A percentile compares a stretch with the other conserved stretches of the same genome.
phyloP scores from a whole-genome alignment of 1,140 invertebrate genomes.

The Danaus melanippus region DNA sequence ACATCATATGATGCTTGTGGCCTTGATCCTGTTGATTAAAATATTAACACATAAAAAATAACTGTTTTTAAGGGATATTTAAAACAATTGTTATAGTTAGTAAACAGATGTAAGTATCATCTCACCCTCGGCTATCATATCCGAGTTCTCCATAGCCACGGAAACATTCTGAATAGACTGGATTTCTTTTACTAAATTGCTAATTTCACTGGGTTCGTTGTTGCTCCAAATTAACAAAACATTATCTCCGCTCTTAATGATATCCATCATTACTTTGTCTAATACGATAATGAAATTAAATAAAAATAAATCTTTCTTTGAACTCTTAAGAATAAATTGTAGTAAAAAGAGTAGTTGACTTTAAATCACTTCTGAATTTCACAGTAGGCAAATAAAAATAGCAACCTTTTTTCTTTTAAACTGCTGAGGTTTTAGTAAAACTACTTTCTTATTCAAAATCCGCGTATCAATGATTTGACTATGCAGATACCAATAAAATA shows the following conservation, averaged over 20 bases:
- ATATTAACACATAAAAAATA: slow-evolving; percentile 6
- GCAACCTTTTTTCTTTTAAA: no score
- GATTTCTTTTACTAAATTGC: slow-evolving; percentile 51
- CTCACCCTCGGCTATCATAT: slow-evolving; percentile 57
- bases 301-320: no score
- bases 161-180: slow-evolving; percentile 36
- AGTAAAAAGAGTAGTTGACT: no score
- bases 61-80: background rate
- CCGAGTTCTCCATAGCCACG: slow-evolving; percentile 63
- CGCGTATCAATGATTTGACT: no score
- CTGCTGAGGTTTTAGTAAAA: no score
- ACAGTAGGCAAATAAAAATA: no score
- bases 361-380: no score
- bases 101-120: background rate
- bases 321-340: no score
- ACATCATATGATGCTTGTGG: slow-evolving; percentile 73
- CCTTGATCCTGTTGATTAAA: slow-evolving; percentile 64
- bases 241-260: slow-evolving; percentile 46
- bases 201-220: slow-evolving; percentile 43
- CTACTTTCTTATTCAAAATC: no score
- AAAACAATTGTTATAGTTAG: no score
- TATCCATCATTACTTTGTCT: slow-evolving; percentile 40
- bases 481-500: background rate
- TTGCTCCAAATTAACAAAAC: slow-evolving; percentile 60
- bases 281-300: background rate